Base-by-base conservation (phyloP, 2,113 vertebrate species). In the Glareola pratincola region DNA sequence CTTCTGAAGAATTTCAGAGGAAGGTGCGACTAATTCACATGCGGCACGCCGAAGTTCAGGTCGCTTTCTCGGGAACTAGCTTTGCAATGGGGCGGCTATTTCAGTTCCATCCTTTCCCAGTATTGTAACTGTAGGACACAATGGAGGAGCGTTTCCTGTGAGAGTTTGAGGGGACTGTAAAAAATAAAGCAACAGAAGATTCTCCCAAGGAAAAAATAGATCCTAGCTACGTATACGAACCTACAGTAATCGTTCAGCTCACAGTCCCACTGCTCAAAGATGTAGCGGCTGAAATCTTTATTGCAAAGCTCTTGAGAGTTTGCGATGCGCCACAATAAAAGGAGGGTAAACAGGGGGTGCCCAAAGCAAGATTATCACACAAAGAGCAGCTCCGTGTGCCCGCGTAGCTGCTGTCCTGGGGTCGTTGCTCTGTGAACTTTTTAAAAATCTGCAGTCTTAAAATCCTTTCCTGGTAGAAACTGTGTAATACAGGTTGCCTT, bases 51-150 rank as follows among this genome's bases (percentile, higher is more conserved):
- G 24, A 4, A 71, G 23, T 39, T 92, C 50, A 51, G 66, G 77
- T 32, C 2, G 0, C 75, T 69, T 84, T 94, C 85, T 94, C 66
- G 84, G 92, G 96, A 93, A 50, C 34, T 30, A 68, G 45, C 74
- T 90, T 92, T 94, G 97, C 36, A 95, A 96, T 97, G 92, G 88
- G 73, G 26, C 6, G 39, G 82, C 93, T 83, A 26, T 85, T 97
- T 96, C 30, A 3, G 96, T 94, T 90, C 89, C 94, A 85, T 97
- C 95, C 97, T 98, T 96, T 98, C 98, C 98, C 98, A 98, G 96
- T 75, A 98, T 97, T 98, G 98, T 98, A 88, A 89, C 72, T 60
- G 82, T 39, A 66, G 78, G 92, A 94, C 92, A 98, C 98, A 98
- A 98, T 98, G 93, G 95, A 72, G 83, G 45, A 82, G 22, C 14